A percentile compares a stretch with the other conserved stretches of the same genome.
phyloP scores from a whole-genome alignment of 2,113 vertebrate genomes.

The Grammomys dolichurus region DNA sequence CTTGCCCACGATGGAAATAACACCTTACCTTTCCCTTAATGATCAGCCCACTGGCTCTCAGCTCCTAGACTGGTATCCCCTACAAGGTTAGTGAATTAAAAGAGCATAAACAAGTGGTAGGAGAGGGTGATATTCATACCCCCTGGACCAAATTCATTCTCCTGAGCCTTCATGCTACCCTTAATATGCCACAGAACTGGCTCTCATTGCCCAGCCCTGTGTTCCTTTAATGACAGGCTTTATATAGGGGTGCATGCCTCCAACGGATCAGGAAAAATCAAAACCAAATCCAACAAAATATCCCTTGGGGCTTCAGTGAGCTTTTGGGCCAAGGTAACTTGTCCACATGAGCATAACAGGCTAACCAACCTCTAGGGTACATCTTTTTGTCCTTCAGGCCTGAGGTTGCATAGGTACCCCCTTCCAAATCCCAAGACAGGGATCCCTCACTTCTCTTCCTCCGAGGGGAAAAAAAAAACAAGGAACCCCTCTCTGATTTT shows the following conservation, averaged over 20 bases:
- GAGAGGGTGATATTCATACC: background rate
- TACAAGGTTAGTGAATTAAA: background rate
- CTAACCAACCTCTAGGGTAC: background rate
- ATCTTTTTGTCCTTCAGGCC: background rate
- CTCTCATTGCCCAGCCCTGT: background rate
- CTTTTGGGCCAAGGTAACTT: background rate
- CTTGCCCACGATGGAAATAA: background rate
- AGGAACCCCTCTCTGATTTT: background rate
- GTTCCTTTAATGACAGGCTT: background rate
- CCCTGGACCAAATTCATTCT: background rate
- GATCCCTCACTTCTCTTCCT: background rate
- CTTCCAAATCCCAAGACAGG: background rate
- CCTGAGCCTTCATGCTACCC: background rate
- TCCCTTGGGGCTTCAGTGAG: background rate
- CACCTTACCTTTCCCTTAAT: background rate
- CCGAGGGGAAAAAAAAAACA: background rate
- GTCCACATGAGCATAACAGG: background rate
- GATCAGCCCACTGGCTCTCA: background rate
- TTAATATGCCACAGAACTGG: background rate
- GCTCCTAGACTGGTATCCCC: background rate
- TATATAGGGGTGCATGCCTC: background rate
- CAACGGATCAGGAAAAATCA: background rate
- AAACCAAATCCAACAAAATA: background rate
- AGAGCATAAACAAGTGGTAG: background rate
- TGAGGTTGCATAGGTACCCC: background rate